These are phyloP conservation scores for Propithecus perrieri DNA, from an alignment of 2,797 vertebrate genomes.

Conservation along the genomic window DNA sequence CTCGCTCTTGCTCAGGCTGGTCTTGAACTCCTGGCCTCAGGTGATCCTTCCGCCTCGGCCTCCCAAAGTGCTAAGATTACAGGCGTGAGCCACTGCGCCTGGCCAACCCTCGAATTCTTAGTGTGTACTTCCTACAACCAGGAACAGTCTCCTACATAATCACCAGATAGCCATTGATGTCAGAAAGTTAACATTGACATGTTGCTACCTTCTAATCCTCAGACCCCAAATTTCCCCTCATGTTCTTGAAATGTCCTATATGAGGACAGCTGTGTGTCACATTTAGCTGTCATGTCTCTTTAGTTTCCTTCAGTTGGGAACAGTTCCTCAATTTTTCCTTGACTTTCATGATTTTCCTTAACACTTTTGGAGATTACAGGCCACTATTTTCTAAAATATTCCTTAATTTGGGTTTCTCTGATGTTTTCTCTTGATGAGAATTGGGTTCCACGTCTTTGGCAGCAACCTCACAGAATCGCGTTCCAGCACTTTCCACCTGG, in stretches of 20 bases:
- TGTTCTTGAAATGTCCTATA: not conserved
- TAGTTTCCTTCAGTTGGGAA: not conserved
- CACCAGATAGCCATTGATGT: not conserved
- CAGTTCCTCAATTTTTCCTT: not conserved
- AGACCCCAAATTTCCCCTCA: not conserved
- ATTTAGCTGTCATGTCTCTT: not conserved
- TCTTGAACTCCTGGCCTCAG: not conserved
- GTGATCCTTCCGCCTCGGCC: not conserved
- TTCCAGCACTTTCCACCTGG: not conserved
- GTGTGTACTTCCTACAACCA: not conserved
- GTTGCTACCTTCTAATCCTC: not conserved
- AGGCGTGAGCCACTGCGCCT: not conserved
- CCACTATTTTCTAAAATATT: not conserved
- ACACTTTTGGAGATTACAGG: not conserved
- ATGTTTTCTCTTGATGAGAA: not conserved
- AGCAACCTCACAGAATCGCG: not conserved
- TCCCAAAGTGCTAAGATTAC: not conserved
- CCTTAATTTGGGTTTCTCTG: not conserved
- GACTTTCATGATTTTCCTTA: not conserved
- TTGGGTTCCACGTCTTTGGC: not conserved
- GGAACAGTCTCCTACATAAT: not conserved
- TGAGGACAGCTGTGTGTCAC: not conserved
- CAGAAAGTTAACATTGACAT: not conserved
- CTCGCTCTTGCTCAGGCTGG: not conserved
- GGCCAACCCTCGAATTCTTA: not conserved